Evolutionary conservation across 2,797 vertebrate species (phyloP).

Genomic region (Pogonophryne albipinna): DNA sequence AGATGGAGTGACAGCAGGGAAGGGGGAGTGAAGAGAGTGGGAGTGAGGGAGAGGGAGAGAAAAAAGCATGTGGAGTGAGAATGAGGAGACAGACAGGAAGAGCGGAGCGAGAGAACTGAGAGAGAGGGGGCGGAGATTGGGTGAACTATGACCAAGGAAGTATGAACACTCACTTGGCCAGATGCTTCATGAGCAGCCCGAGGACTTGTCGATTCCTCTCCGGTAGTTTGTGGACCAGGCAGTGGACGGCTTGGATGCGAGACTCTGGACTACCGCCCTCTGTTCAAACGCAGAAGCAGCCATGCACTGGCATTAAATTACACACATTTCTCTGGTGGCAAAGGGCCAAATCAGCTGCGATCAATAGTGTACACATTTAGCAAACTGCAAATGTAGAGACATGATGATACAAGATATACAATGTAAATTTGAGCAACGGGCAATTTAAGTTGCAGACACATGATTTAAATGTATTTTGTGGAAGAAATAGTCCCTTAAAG

Average conservation of each 20-base stretch:
- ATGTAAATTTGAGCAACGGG: conserved; percentile 16
- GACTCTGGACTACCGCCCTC: conserved; percentile 94
- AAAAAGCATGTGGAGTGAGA: conserved; percentile 84
- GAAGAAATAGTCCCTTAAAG: background rate
- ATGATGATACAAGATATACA: conserved; percentile 30
- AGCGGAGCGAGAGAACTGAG: conserved; percentile 69
- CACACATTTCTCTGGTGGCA: conserved; percentile 53
- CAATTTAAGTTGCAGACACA: conserved; percentile 12
- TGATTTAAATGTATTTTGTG: background rate
- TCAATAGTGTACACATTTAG: conserved; percentile 31
- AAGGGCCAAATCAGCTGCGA: conserved; percentile 46
- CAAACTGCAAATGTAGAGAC: conserved; percentile 36
- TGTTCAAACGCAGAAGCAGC: conserved; percentile 73
- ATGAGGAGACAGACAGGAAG: conserved; percentile 83
- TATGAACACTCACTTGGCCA: conserved; percentile 92
- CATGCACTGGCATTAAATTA: conserved; percentile 58
- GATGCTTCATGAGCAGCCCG: conserved; percentile 95
- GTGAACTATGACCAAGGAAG: conserved; percentile 72
- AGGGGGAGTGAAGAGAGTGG: conserved; percentile 84
- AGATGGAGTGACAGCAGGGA: conserved; percentile 85
- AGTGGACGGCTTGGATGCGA: conserved; percentile 93
- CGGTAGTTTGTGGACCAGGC: conserved; percentile 96
- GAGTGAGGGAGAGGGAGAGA: conserved; percentile 79
- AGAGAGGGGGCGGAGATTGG: conserved; percentile 66
- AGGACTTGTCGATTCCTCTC: conserved; percentile 96